phyloP scores from a whole-genome alignment of 92 coral and sea anemone genomes.

The Heliopora coerulea region DNA sequence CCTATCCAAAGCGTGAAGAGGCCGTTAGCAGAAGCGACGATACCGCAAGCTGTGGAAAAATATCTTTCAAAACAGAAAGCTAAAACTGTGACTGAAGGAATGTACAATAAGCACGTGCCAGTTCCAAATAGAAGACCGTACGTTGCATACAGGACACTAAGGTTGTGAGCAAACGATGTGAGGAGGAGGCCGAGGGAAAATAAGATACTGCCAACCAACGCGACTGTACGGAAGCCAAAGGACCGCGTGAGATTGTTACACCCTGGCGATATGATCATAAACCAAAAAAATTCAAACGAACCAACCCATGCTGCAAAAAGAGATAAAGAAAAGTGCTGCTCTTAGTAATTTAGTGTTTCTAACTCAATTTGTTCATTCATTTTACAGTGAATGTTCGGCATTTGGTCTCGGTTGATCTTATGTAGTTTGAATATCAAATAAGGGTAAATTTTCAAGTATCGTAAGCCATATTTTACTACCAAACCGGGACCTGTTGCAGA shows the following conservation, averaged over 20 bases:
- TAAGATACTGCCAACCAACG: neutral
- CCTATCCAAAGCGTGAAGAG: conserved; percentile 11
- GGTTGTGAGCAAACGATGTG: neutral
- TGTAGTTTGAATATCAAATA: too few species aligned
- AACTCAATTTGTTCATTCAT: too few species aligned
- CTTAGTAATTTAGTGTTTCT: too few species aligned
- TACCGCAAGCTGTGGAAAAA: conserved; percentile 4
- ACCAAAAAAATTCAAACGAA: conserved; percentile 17
- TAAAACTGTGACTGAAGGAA: neutral
- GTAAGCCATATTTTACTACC: too few species aligned
- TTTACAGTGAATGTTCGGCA: too few species aligned
- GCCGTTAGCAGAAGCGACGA: neutral
- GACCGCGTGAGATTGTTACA: conserved; percentile 1
- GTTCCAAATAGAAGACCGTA: conserved; percentile 18
- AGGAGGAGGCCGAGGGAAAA: conserved; percentile 4
- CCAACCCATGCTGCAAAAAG: conserved; percentile 17
- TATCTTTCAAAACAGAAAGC: neutral
- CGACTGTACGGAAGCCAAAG: conserved; percentile 1
- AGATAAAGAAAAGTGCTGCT: neutral
- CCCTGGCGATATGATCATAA: conserved; percentile 10
- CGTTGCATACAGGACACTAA: neutral
- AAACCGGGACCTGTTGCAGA: too few species aligned
- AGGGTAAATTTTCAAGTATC: too few species aligned
- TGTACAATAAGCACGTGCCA: conserved; percentile 3
- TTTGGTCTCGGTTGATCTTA: too few species aligned